Evolutionary conservation across 1,140 invertebrate species (phyloP).

Genomic region (Procambarus clarkii): DNA sequence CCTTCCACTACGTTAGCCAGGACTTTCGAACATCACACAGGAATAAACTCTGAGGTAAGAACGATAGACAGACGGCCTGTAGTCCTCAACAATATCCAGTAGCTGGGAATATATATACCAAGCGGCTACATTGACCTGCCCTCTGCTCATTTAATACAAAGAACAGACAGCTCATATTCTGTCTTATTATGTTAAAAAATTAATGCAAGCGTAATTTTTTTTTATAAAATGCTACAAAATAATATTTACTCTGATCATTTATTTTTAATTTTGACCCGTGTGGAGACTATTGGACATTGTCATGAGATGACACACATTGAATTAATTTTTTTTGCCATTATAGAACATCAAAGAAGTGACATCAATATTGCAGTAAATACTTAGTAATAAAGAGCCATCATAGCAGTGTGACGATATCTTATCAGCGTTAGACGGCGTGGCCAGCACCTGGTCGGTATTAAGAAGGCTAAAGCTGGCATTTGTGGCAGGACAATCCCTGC

Average conservation of each 20-base stretch:
- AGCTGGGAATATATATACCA: not conserved
- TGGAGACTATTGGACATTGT: too few species aligned
- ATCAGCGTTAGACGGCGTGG: not conserved
- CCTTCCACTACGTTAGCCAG: conserved; percentile 31
- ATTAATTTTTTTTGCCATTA: too few species aligned
- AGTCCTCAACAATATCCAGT: not conserved
- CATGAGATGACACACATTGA: too few species aligned
- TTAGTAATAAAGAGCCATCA: not conserved
- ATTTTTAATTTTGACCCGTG: too few species aligned
- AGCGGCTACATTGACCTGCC: not conserved
- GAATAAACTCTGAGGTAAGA: not conserved
- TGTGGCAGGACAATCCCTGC: not conserved
- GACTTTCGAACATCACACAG: not conserved
- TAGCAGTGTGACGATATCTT: conserved; percentile 13
- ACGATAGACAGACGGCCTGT: not conserved
- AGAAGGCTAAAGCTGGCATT: not conserved
- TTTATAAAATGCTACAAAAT: too few species aligned
- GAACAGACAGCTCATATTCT: too few species aligned
- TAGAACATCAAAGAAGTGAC: too few species aligned
- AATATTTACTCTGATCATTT: too few species aligned
- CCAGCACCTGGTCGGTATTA: conserved; percentile 3
- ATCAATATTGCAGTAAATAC: not conserved
- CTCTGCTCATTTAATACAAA: too few species aligned
- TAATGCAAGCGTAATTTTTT: too few species aligned
- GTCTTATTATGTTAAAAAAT: too few species aligned